phyloP scores from a whole-genome alignment of 2,113 vertebrate genomes.

The Chaetops frenatus region DNA sequence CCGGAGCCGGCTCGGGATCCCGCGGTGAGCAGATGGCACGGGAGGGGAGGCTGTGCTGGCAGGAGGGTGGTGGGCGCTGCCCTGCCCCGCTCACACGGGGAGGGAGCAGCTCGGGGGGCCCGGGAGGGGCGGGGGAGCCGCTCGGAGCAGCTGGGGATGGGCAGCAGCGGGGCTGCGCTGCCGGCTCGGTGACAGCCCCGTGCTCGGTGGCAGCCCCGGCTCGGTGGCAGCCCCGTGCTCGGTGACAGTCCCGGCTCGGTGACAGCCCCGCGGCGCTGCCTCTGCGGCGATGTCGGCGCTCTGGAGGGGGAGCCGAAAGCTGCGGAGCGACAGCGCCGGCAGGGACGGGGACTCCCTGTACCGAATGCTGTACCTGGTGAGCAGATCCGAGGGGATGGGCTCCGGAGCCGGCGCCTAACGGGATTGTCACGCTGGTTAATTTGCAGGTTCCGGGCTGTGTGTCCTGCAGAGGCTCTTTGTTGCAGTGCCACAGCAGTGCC shows the following conservation, averaged over 20 bases:
- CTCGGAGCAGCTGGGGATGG: background rate
- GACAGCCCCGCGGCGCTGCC: background rate
- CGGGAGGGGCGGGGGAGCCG: background rate
- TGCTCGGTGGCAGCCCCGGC: too few species aligned
- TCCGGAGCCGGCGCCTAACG: background rate
- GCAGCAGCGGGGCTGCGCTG: too few species aligned
- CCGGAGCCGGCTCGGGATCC: background rate
- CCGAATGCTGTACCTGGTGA: conserved; percentile 87
- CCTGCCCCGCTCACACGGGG: background rate
- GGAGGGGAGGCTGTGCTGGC: background rate
- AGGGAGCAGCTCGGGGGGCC: background rate
- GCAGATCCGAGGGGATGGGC: background rate
- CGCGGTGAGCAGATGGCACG: background rate
- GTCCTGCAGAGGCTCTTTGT: background rate
- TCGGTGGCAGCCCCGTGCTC: too few species aligned
- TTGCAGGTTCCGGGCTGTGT: background rate
- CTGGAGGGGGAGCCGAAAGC: conserved; percentile 62
- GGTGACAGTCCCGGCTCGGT: background rate
- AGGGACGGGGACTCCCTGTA: conserved; percentile 79
- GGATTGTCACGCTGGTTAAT: background rate
- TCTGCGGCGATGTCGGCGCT: conserved; percentile 61
- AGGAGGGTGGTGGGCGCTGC: background rate
- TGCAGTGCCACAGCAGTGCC: background rate
- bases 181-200: too few species aligned
- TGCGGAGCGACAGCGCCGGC: conserved; percentile 27